Evolutionary conservation across 1,140 invertebrate genomes (phyloP), one percentile per base, ranked within the genome.

Genomic region (Homalodisca vitripennis): DNA sequence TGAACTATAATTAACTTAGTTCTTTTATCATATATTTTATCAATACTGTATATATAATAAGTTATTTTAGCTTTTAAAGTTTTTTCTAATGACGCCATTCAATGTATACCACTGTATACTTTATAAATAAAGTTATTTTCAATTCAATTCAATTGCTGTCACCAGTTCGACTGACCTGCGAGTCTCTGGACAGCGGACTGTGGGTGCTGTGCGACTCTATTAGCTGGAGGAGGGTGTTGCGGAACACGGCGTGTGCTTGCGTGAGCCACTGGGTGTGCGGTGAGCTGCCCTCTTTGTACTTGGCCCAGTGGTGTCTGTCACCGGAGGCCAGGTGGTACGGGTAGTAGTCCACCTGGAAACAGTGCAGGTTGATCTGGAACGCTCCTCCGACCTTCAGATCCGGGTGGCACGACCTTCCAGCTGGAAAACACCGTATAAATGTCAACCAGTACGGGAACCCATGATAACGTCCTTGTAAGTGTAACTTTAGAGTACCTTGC

Each of bases 311-410:
- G 73, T 90, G 88, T 72, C 94, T 84, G 79, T 92, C 91, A 12
- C 89, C 88, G 77, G 89, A 87, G 68, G 95, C 94, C 75, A 95
- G 86, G 80, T 98, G 95, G 83, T 97, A 98, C 0, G 97, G 97
- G 83, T 99, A 99, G 78, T 95, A 93, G 80, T 99, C 97, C 12
- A 98, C 82, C 79, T 95, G 90, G 77, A 99, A 90, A 78, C 90
- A 86, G n/a, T 88, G 85, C 24, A 99, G 79, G 3, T 91, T 91
- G 46, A 99, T 89, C 83, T 98, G 97, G 68, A 99, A 81, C n/a
- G 96, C 94, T 2, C 94, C 97, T 22, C 96, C 96, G 69, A 92
- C 90, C 74, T 91, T 88, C 48, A 97, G 78, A 62, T 92, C 88
- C 0, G 93, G 92, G 84, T 94, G 89, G 63, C 85, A 84, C 0